These are phyloP conservation scores for Acrocephalus scirpaceus DNA, from an alignment of 2,797 vertebrate species.

Conservation along the genomic window DNA sequence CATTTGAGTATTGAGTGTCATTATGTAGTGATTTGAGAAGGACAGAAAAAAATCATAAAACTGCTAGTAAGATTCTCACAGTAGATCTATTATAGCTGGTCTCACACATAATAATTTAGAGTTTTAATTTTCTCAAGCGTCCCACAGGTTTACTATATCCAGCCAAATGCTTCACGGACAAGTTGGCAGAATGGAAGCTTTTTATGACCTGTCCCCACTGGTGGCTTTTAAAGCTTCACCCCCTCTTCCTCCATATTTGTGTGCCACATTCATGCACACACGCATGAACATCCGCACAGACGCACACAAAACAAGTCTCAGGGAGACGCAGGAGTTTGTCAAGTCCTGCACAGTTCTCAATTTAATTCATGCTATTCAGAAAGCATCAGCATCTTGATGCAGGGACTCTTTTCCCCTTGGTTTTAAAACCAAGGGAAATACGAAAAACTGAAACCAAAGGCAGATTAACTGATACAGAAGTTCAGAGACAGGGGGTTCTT, in stretches of 20 bases:
- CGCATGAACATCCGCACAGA: fast-evolving
- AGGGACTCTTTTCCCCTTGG: neutral
- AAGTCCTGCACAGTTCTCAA: neutral
- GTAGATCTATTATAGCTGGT: constrained; percentile 61
- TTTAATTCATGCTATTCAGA: neutral
- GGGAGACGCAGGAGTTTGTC: neutral
- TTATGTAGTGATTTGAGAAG: constrained; percentile 63
- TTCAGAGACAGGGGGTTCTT: neutral
- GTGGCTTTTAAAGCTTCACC: neutral
- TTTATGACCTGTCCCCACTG: constrained; percentile 33
- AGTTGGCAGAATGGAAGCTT: constrained; percentile 35
- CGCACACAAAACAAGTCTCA: neutral
- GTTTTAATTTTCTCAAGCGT: constrained; percentile 67
- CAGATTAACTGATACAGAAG: neutral
- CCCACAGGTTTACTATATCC: constrained; percentile 60
- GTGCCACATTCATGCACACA: neutral
- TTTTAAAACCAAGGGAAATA: neutral
- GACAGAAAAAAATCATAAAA: constrained; percentile 61
- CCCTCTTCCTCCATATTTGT: neutral
- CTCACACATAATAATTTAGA: constrained; percentile 65
- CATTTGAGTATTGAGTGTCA: constrained; percentile 61
- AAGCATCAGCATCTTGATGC: neutral
- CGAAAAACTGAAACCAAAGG: neutral
- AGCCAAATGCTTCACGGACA: constrained; percentile 35
- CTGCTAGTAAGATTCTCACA: constrained; percentile 48